Percentiles rank a stretch among this genome's conserved stretches.
These are phyloP conservation scores for Mamestra brassicae DNA, from an alignment of 2,888 invertebrate genomes.

Conservation along the genomic window DNA sequence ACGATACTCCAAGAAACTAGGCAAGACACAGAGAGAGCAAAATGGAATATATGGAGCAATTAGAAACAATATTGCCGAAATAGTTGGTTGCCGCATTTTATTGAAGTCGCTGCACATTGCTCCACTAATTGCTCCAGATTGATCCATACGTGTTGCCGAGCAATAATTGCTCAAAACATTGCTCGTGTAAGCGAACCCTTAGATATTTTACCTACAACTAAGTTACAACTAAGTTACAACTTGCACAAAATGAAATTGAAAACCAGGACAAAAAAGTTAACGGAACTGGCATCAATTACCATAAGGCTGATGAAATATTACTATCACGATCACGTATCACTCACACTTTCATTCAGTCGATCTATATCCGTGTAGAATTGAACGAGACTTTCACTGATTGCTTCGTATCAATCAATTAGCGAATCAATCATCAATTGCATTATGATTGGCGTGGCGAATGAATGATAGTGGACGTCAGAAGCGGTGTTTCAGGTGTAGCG, in stretches of 20 bases:
- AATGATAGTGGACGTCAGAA: not conserved
- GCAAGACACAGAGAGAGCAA: too few relatives aligned
- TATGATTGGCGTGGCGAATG: constrained; percentile 8
- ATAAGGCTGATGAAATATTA: not conserved
- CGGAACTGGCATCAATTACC: constrained; percentile 14
- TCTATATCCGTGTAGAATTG: constrained; percentile 7
- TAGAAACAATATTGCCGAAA: too few relatives aligned
- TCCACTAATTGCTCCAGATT: too few relatives aligned
- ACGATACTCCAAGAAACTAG: too few relatives aligned
- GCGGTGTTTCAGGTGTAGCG: not conserved
- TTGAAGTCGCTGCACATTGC: too few relatives aligned
- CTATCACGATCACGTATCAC: constrained; percentile 26
- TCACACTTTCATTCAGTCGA: constrained; percentile 43
- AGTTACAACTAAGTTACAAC: too few relatives aligned
- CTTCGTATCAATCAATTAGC: constrained; percentile 21
- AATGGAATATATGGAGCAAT: too few relatives aligned
- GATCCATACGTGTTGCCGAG: too few relatives aligned
- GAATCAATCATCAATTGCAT: not conserved
- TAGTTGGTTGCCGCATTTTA: too few relatives aligned
- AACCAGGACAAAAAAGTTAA: constrained; percentile 12
- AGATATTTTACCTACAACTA: too few relatives aligned
- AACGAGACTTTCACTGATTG: constrained; percentile 41
- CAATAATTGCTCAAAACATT: too few relatives aligned
- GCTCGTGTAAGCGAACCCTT: too few relatives aligned
- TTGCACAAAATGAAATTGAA: constrained; percentile 18